Evolutionary conservation across 2,113 vertebrate genomes (phyloP).

Genomic region (Climacteris rufus): DNA sequence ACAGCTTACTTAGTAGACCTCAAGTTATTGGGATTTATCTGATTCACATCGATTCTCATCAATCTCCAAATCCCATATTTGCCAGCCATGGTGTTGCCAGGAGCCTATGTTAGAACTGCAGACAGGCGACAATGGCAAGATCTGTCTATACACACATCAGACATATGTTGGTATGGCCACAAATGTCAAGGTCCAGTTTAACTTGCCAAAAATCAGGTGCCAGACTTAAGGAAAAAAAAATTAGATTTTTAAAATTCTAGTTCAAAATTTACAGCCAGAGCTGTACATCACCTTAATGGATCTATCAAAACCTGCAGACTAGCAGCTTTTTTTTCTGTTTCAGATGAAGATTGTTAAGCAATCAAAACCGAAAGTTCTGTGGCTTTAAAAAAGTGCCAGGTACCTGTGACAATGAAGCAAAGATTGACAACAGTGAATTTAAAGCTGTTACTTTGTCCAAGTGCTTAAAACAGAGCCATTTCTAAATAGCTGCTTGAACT

Average conservation of each 20-base stretch:
- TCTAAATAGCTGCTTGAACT: background rate
- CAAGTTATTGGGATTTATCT: background rate
- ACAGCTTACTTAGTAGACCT: background rate
- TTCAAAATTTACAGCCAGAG: background rate
- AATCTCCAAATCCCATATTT: background rate
- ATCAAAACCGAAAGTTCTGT: background rate
- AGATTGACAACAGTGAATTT: background rate
- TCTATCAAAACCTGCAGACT: background rate
- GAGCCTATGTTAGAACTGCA: background rate
- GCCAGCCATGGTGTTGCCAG: background rate
- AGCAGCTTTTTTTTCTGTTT: background rate
- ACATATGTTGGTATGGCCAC: background rate
- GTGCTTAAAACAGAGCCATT: background rate
- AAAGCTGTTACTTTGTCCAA: background rate
- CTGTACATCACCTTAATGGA: background rate
- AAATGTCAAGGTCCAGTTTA: background rate
- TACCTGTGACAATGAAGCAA: background rate
- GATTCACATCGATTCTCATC: background rate
- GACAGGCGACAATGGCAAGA: background rate
- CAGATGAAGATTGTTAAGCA: background rate
- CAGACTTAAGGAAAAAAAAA: background rate
- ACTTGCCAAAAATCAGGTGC: background rate
- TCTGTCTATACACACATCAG: background rate
- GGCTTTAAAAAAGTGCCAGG: background rate
- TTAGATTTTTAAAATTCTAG: too few relatives aligned